A percentile compares a stretch with the other conserved stretches of the same genome.
Conservation (phyloP, 2,888 invertebrate genomes). For the Dynastes hyllus region DNA sequence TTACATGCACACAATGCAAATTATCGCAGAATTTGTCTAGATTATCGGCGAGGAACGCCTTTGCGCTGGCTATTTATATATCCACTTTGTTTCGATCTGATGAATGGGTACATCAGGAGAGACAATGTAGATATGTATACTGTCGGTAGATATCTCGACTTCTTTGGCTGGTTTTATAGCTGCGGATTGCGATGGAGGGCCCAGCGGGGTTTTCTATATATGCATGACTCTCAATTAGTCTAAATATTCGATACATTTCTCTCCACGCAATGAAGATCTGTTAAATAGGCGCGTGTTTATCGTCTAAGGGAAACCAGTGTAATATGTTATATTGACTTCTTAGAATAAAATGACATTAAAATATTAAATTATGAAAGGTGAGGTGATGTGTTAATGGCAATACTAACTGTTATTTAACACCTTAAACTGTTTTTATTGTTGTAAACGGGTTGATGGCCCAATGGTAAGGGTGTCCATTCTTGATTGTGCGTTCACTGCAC, state of each 20-base stretch:
- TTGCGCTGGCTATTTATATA: neutral
- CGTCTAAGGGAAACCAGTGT: too few relatives aligned
- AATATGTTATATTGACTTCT: too few relatives aligned
- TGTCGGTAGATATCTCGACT: neutral
- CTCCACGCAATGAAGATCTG: too few relatives aligned
- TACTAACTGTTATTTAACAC: too few relatives aligned
- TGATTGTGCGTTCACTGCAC: too few relatives aligned
- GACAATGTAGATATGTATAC: neutral
- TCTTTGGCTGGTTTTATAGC: neutral
- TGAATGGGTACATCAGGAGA: neutral
- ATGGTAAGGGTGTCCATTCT: neutral
- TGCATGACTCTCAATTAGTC: neutral
- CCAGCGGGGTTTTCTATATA: neutral
- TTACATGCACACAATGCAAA: slow-evolving; percentile 17
- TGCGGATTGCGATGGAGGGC: neutral
- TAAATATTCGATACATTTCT: neutral
- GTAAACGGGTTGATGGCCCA: too few relatives aligned
- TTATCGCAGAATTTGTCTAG: slow-evolving; percentile 17
- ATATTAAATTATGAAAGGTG: too few relatives aligned
- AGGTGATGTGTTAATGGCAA: too few relatives aligned
- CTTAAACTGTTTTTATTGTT: too few relatives aligned
- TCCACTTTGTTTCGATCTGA: neutral
- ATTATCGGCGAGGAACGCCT: slow-evolving; percentile 2
- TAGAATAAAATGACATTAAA: too few relatives aligned
- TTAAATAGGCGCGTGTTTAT: too few relatives aligned